Conservation (phyloP, 2,113 vertebrate species). For the Pangasianodon hypophthalmus region DNA sequence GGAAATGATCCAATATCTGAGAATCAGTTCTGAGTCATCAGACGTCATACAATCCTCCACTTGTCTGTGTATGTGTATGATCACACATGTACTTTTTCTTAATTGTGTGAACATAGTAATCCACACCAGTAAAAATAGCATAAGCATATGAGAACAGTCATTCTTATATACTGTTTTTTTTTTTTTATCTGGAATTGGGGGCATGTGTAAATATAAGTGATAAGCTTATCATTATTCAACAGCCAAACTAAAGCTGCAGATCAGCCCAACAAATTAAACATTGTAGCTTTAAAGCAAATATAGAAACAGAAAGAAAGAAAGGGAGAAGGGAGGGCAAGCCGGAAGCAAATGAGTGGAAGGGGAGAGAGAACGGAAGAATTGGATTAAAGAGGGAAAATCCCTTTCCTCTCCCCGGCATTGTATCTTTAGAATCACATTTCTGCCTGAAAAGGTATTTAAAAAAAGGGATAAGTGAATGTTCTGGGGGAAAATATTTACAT, state of each 20-base stretch:
- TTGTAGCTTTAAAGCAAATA: conserved; percentile 59
- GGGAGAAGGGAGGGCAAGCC: background rate
- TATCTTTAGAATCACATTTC: conserved; percentile 65
- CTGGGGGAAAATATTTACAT: background rate
- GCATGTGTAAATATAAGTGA: background rate
- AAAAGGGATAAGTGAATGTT: background rate
- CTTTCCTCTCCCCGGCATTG: conserved; percentile 64
- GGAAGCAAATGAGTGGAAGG: conserved; percentile 41
- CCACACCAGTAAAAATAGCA: background rate
- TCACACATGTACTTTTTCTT: background rate
- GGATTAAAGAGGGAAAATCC: conserved; percentile 72
- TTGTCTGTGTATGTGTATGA: background rate
- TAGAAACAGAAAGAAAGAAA: conserved; percentile 19
- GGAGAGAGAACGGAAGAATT: conserved; percentile 45
- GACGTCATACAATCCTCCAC: conserved; percentile 13
- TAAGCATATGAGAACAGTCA: background rate
- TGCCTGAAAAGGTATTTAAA: conserved; percentile 10
- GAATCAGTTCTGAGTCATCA: conserved; percentile 70
- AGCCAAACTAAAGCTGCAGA: background rate
- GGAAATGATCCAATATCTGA: conserved; percentile 65
- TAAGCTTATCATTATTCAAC: background rate
- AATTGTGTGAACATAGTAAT: background rate
- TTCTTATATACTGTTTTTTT: background rate
- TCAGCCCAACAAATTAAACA: conserved; percentile 54
- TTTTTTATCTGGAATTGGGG: background rate